Evolutionary conservation across 2,113 vertebrate species (phyloP).

Genomic region (Psittacula cyanocephala): DNA sequence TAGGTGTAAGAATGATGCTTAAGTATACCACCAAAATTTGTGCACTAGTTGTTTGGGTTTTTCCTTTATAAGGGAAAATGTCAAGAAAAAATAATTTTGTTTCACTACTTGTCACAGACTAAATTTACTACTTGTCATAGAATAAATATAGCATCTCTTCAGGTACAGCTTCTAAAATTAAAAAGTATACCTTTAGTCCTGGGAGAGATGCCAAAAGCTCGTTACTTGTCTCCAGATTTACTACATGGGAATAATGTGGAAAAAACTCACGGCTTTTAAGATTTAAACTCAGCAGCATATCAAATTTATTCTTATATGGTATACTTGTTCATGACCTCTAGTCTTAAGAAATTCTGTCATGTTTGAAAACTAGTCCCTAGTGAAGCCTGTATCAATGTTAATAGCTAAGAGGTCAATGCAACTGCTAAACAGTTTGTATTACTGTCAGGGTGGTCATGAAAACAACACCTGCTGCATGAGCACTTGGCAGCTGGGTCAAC

Average conservation of each 20-base stretch:
- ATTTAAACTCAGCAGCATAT: slow-evolving; percentile 73
- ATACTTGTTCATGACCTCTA: slow-evolving; percentile 80
- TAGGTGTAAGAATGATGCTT: neutral
- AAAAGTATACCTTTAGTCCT: slow-evolving; percentile 60
- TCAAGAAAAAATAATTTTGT: slow-evolving; percentile 6
- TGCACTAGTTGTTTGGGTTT: neutral
- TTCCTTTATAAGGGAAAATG: slow-evolving; percentile 24
- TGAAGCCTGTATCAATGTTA: slow-evolving; percentile 85
- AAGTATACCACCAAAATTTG: neutral
- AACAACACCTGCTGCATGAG: slow-evolving; percentile 96
- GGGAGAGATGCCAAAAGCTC: slow-evolving; percentile 60
- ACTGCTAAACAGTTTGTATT: slow-evolving; percentile 98
- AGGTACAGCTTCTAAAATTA: slow-evolving; percentile 66
- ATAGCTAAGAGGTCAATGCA: slow-evolving; percentile 94
- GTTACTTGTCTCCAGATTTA: slow-evolving; percentile 65
- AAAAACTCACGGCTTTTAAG: slow-evolving; percentile 66
- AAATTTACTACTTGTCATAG: slow-evolving; percentile 7
- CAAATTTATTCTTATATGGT: slow-evolving; percentile 81
- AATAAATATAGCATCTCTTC: slow-evolving; percentile 54
- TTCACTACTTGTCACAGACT: slow-evolving; percentile 28
- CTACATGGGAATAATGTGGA: slow-evolving; percentile 68
- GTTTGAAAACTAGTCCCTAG: slow-evolving; percentile 83
- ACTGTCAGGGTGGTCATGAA: slow-evolving; percentile 98
- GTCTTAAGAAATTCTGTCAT: slow-evolving; percentile 81
- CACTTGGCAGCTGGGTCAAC: slow-evolving; percentile 99